Conservation (phyloP, 2,797 vertebrate species). For the Stomatorhinus walkeri region DNA sequence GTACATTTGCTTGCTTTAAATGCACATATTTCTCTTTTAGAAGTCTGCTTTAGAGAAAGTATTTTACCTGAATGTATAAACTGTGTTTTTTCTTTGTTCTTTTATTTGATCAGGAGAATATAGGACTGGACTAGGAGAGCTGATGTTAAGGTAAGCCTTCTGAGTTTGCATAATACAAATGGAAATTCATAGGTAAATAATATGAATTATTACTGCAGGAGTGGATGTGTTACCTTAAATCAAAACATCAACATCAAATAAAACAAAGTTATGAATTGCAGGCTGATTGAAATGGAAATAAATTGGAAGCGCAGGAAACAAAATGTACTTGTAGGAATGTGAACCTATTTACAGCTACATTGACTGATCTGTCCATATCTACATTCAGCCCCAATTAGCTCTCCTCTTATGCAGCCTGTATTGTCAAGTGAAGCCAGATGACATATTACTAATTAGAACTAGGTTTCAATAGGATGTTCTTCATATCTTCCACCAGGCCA, state of each 20-base stretch:
- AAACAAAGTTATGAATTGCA: neutral
- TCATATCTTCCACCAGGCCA: neutral
- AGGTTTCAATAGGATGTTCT: neutral
- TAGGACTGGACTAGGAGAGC: neutral
- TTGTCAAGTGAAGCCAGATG: neutral
- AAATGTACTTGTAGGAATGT: neutral
- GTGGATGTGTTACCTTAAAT: neutral
- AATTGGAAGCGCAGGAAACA: neutral
- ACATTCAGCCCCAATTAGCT: neutral
- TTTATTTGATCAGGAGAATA: neutral
- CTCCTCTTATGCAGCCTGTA: neutral
- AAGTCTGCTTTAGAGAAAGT: neutral
- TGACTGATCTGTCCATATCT: neutral
- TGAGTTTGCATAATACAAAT: neutral
- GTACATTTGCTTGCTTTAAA: neutral
- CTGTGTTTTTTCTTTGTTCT: neutral
- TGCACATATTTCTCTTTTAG: neutral
- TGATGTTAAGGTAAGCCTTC: neutral
- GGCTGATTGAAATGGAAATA: neutral
- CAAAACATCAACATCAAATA: neutral
- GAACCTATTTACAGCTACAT: neutral
- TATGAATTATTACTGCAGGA: neutral
- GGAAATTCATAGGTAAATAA: neutral
- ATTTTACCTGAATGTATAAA: neutral
- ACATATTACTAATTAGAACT: slow-evolving; percentile 9